A percentile compares a stretch with the other conserved stretches of the same genome.
Conservation (phyloP, 2,888 invertebrate genomes). For the Pasiphila rectangulata region DNA sequence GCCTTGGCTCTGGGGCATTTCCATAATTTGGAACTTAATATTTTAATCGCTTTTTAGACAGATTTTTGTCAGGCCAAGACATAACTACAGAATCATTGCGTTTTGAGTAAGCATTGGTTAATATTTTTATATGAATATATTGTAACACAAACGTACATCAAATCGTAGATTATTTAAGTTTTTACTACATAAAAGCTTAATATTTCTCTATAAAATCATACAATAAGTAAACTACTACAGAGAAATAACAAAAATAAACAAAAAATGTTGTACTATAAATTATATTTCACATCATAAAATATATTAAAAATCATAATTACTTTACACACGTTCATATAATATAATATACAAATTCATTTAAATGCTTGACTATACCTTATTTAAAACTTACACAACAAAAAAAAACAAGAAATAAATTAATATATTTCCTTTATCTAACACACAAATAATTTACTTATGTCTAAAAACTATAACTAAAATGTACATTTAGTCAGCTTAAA, state of each 20-base stretch:
- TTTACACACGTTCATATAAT: slow-evolving; percentile 39
- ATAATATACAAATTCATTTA: slow-evolving; percentile 35
- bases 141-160: no score
- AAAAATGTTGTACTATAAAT: slow-evolving; percentile 50
- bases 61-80: no score
- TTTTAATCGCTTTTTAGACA: no score
- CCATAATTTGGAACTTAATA: no score
- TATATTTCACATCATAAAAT: slow-evolving; percentile 51
- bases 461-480: slow-evolving; percentile 22
- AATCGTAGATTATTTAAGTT: no score
- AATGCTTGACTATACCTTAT: slow-evolving; percentile 42
- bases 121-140: no score
- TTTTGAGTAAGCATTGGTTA: no score
- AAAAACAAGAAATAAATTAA: slow-evolving; percentile 30
- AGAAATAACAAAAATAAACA: slow-evolving; percentile 32
- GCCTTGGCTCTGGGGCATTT: no score
- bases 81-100: no score
- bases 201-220: not conserved
- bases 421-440: slow-evolving; percentile 30
- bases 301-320: slow-evolving; percentile 42
- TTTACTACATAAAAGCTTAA: not conserved
- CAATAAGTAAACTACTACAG: not conserved
- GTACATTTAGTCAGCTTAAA: slow-evolving; percentile 25
- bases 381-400: slow-evolving; percentile 40
- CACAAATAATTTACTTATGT: slow-evolving; percentile 31